Conservation (phyloP, 2,113 vertebrate genomes). For the Rousettus leschenaultii region DNA sequence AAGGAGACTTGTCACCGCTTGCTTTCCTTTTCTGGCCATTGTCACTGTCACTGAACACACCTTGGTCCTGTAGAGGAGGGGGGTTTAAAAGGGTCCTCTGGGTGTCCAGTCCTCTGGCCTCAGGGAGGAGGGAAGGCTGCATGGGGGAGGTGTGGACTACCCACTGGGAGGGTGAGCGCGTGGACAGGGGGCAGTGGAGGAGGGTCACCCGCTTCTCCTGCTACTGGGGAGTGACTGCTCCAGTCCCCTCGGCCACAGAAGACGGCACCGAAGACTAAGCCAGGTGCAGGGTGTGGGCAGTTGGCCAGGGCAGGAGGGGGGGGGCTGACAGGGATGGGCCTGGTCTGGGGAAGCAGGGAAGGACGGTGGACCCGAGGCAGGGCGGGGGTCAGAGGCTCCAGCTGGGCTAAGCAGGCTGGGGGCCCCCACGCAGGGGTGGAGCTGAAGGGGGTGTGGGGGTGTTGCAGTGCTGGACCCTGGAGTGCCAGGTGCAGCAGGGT, state of each 20-base stretch:
- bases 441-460: background rate
- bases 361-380: background rate
- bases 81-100: background rate
- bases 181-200: background rate
- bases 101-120: background rate
- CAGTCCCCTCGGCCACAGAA: background rate
- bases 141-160: background rate
- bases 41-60: rapidly evolving
- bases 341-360: background rate
- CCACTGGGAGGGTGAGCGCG: background rate
- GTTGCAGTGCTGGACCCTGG: rapidly evolving
- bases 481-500: background rate
- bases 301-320: background rate
- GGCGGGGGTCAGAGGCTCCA: background rate
- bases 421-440: background rate
- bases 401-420: background rate
- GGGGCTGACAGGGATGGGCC: background rate
- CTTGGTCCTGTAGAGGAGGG: background rate
- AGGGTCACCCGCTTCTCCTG: background rate
- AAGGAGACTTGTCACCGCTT: too few relatives aligned
- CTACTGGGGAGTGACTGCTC: too few relatives aligned
- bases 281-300: background rate
- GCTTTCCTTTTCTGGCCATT: background rate
- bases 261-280: too few relatives aligned
- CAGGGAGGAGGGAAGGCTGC: background rate